These are phyloP conservation scores for Maniola jurtina DNA, from an alignment of 1,140 invertebrate species.

Conservation along the genomic window DNA sequence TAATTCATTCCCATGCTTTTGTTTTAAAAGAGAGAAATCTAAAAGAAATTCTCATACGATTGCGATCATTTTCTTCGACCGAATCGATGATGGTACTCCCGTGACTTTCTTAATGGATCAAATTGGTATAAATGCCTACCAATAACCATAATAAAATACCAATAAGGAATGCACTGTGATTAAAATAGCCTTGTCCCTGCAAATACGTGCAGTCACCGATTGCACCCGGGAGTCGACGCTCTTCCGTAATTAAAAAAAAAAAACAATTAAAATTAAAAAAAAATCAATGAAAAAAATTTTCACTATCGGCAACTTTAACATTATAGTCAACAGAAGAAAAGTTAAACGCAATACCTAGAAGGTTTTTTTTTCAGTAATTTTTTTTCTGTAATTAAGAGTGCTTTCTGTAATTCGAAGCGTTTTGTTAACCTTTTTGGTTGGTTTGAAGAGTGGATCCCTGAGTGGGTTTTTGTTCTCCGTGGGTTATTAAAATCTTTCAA, in stretches of 20 bases:
- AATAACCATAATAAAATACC: conserved; percentile 23
- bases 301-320: too few species aligned
- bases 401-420: background rate
- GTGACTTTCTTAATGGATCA: conserved; percentile 16
- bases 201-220: conserved; percentile 29
- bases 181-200: conserved; percentile 35
- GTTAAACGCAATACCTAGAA: too few species aligned
- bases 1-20: too few species aligned
- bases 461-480: conserved; percentile 9
- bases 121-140: conserved; percentile 14
- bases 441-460: conserved; percentile 6
- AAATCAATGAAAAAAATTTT: too few species aligned
- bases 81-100: background rate
- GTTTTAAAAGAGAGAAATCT: background rate
- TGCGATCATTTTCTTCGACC: background rate
- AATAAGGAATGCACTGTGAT: conserved; percentile 24
- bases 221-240: conserved; percentile 12
- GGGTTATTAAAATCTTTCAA: conserved; percentile 35
- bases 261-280: conserved; percentile 9
- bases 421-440: background rate
- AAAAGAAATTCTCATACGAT: background rate
- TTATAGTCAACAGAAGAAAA: too few species aligned
- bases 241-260: conserved; percentile 1
- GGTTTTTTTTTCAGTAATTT: background rate
- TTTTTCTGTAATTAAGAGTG: background rate